Conservation (phyloP, 2,888 invertebrate genomes). For the Phyllotreta cruciferae region DNA sequence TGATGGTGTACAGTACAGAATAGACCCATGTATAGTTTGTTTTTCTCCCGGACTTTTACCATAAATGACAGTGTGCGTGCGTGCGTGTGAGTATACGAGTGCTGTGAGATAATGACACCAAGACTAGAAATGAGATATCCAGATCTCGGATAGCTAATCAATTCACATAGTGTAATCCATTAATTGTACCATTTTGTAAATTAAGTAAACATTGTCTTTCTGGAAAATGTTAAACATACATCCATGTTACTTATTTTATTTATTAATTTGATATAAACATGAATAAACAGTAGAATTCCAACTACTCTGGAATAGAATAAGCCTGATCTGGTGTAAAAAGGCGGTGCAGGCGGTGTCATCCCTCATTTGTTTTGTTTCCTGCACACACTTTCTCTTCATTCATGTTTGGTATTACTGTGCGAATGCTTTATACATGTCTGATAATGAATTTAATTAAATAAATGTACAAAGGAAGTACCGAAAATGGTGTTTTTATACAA, state of each 20-base stretch:
- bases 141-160: slow-evolving; percentile 56
- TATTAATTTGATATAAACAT: slow-evolving; percentile 49
- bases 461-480: slow-evolving; percentile 65
- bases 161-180: slow-evolving; percentile 59
- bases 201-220: slow-evolving; percentile 60
- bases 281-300: slow-evolving; percentile 39
- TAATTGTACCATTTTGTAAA: slow-evolving; percentile 62
- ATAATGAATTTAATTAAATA: slow-evolving; percentile 63
- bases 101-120: slow-evolving; percentile 44
- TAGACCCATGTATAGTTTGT: slow-evolving; percentile 57
- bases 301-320: slow-evolving; percentile 48
- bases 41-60: slow-evolving; percentile 45
- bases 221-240: slow-evolving; percentile 62
- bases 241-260: slow-evolving; percentile 61
- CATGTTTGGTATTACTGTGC: slow-evolving; percentile 64
- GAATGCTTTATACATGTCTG: slow-evolving; percentile 66
- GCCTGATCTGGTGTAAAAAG: slow-evolving; percentile 51
- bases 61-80: slow-evolving; percentile 47
- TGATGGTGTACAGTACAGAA: slow-evolving; percentile 53
- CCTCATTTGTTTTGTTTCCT: slow-evolving; percentile 46
- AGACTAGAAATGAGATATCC: slow-evolving; percentile 48
- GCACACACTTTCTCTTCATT: slow-evolving; percentile 59
- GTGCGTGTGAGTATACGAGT: slow-evolving; percentile 44
- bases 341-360: slow-evolving; percentile 40
- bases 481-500: slow-evolving; percentile 62